Conservation (phyloP, 1,140 invertebrate species). For the Camponotus pennsylvanicus region DNA sequence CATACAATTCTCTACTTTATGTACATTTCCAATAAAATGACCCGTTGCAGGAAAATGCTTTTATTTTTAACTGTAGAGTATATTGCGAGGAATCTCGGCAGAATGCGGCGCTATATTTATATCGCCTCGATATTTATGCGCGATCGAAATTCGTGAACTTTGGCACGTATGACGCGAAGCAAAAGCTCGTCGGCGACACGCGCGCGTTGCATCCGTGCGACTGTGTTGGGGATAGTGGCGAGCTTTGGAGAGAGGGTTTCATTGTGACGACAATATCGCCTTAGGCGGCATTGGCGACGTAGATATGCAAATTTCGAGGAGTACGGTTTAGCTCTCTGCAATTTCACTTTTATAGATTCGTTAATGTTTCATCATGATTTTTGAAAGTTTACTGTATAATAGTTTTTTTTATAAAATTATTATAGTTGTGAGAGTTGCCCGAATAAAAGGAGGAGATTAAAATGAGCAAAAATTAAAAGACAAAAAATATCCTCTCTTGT, state of each 20-base stretch:
- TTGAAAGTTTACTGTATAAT: slow-evolving; percentile 5
- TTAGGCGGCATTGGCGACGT: slow-evolving; percentile 81
- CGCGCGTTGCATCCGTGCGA: slow-evolving; percentile 71
- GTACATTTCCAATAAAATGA: slow-evolving; percentile 32
- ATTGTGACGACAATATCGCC: slow-evolving; percentile 84
- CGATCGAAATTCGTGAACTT: slow-evolving; percentile 76
- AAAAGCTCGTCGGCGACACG: slow-evolving; percentile 74
- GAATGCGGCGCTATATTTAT: slow-evolving; percentile 55
- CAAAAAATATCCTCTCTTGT: not conserved
- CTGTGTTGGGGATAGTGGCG: slow-evolving; percentile 69
- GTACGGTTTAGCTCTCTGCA: slow-evolving; percentile 66
- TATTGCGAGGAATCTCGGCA: slow-evolving; percentile 49
- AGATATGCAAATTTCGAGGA: slow-evolving; percentile 76
- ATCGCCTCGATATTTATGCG: slow-evolving; percentile 69
- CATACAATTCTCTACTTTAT: not conserved
- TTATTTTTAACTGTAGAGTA: slow-evolving; percentile 46
- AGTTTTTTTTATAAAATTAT: slow-evolving; percentile 27
- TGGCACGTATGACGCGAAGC: slow-evolving; percentile 71
- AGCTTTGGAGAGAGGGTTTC: slow-evolving; percentile 76
- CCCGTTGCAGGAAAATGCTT: not conserved
- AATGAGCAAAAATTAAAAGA: not conserved
- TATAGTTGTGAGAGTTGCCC: not conserved
- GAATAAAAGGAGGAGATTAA: not conserved
- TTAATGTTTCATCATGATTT: slow-evolving; percentile 31
- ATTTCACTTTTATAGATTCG: slow-evolving; percentile 70